Conservation (phyloP, 2,797 vertebrate species). For the Gymnothorax javanicus region DNA sequence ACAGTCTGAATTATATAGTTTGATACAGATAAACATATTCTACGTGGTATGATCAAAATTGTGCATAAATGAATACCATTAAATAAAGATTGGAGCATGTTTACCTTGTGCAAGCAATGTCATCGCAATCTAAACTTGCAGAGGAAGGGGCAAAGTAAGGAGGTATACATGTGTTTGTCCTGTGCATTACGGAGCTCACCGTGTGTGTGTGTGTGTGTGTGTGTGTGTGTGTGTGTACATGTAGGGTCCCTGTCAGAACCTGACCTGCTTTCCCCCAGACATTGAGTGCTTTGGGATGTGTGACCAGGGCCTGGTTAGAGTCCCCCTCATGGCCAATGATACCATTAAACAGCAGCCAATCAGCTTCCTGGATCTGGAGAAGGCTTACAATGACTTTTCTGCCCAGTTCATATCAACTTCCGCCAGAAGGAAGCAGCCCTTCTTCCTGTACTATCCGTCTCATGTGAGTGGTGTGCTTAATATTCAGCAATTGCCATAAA, state of each 20-base stretch:
- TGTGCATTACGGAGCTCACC: no score
- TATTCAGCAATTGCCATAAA: not conserved
- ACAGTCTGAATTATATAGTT: not conserved
- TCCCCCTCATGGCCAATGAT: constrained; percentile 81
- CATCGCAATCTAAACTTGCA: no score
- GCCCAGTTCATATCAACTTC: constrained; percentile 76
- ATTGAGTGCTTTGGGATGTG: constrained; percentile 81
- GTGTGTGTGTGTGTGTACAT: no score
- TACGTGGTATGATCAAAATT: no score
- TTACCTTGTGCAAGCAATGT: no score
- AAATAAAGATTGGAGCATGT: no score
- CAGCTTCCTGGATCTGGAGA: constrained; percentile 81
- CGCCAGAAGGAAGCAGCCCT: constrained; percentile 70
- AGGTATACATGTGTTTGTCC: no score
- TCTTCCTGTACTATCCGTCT: constrained; percentile 93
- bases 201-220: no score
- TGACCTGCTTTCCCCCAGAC: constrained; percentile 90
- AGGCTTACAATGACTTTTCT: constrained; percentile 78
- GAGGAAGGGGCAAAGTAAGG: no score
- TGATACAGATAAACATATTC: not conserved
- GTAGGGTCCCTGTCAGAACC: constrained; percentile 89
- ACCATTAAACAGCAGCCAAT: constrained; percentile 83
- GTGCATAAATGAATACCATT: no score
- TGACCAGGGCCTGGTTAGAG: constrained; percentile 72
- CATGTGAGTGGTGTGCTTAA: constrained; percentile 74